Evolutionary conservation across 2,888 invertebrate genomes (phyloP), one percentile per base, ranked within the genome.

Genomic region (Lycia hirtaria): DNA sequence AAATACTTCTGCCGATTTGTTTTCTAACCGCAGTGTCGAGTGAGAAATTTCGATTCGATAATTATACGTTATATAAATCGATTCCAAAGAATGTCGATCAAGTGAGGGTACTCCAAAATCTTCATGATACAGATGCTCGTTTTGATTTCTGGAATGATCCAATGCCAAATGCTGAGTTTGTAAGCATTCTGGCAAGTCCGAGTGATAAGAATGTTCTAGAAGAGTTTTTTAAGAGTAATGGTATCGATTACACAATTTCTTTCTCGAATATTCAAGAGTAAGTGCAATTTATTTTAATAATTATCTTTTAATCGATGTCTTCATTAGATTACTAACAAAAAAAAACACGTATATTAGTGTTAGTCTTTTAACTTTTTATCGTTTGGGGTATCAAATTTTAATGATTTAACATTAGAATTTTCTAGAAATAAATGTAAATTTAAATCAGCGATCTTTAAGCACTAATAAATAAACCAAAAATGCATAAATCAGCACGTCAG

Each of bases 1-100:
- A 66, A 66, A 50, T 70, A 60, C 38, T 60, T 24, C 0, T 69
- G 24, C 14, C 40, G 4, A 19, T 64, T 26, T 28, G 73, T 45
- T 14, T 70, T 1, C 17, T 65, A 35, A 57, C 57, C 30, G 14
- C 20, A 56, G 72, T 56, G 3, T 49, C 61, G 2, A 52, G 48
- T 67, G 84, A 80, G 62, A 80, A 80, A 28, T 74, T 84, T 56
- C 68, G 83, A 15, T 89, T 78, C 48, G 87, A 88, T 44, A 87
- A 88, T 57, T 85, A 87, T 63, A 76, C 83, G 14, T 86, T 95
- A 5, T 95, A 93, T 66, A 92, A 93, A 73, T 78, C 94, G 4
- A 73, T 81, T 0, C 93, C 95, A 0, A 76, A 83, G 57, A 93
- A 82, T 64, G 65, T 72, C 0, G 76, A 86, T 0, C 93, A 95